Evolutionary conservation across 2,113 vertebrate genomes (phyloP).

Genomic region (Pimephales promelas): DNA sequence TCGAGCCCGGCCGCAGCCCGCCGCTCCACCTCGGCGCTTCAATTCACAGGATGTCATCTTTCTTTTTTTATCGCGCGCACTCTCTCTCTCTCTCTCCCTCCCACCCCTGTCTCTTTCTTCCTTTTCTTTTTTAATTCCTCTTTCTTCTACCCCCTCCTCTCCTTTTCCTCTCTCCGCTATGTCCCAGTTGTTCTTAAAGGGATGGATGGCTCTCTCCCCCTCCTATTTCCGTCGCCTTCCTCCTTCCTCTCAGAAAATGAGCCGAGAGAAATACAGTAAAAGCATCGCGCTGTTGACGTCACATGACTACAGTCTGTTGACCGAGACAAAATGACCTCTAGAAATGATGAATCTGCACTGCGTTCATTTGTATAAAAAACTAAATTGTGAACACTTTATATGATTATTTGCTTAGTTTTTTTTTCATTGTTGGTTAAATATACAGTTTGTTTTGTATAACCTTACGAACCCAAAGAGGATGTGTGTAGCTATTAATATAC

Average conservation of each 20-base stretch:
- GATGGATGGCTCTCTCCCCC: constrained; percentile 72
- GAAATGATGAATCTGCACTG: background rate
- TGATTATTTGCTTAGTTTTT: too few relatives aligned
- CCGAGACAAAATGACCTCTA: too few relatives aligned
- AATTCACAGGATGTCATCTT: constrained; percentile 81
- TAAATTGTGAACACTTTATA: too few relatives aligned
- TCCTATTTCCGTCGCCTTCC: constrained; percentile 70
- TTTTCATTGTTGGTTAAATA: too few relatives aligned
- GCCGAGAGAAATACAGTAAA: constrained; percentile 68
- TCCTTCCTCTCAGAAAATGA: constrained; percentile 55
- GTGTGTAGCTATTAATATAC: too few relatives aligned
- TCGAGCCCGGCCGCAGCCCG: constrained; percentile 70
- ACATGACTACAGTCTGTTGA: background rate
- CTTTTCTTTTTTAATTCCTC: constrained; percentile 67
- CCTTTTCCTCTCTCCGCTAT: constrained; percentile 78
- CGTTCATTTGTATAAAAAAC: background rate
- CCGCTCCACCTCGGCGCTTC: constrained; percentile 77
- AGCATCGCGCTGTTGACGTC: constrained; percentile 7
- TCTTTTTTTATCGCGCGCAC: constrained; percentile 80
- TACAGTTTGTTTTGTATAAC: too few relatives aligned
- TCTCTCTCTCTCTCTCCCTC: constrained; percentile 54
- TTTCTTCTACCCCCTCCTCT: constrained; percentile 81
- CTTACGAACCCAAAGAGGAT: too few relatives aligned
- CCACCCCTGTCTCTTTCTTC: constrained; percentile 60
- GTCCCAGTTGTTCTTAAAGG: constrained; percentile 83